Evolutionary conservation across 2,888 invertebrate genomes (phyloP).

Genomic region (Agelastica alni): DNA sequence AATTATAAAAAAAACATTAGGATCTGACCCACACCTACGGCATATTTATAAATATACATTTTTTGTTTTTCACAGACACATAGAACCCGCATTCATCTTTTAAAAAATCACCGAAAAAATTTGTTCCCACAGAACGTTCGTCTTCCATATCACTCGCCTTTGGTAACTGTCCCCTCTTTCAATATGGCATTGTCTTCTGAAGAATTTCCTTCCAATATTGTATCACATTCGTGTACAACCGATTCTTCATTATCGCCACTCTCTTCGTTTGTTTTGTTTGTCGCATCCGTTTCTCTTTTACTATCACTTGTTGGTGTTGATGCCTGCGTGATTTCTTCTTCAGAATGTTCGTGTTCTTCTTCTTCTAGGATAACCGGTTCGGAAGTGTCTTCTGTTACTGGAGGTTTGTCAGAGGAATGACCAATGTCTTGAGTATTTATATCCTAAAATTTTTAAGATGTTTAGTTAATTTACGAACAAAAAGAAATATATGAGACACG

Average conservation of each 20-base stretch:
- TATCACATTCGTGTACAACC: constrained; percentile 17
- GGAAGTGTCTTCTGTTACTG: constrained; percentile 9
- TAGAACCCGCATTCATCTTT: constrained; percentile 22
- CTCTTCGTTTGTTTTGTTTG: not conserved
- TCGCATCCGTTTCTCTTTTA: not conserved
- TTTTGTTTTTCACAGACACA: constrained; percentile 17
- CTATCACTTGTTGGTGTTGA: not conserved
- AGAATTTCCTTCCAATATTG: constrained; percentile 5
- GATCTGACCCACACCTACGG: not conserved
- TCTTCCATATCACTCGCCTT: constrained; percentile 22
- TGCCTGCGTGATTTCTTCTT: not conserved
- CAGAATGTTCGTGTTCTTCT: constrained; percentile 16
- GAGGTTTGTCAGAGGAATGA: constrained; percentile 4
- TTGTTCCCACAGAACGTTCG: constrained; percentile 2
- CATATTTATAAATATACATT: constrained; percentile 17
- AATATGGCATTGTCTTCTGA: constrained; percentile 29
- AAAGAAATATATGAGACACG: no score
- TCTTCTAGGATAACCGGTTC: constrained; percentile 16
- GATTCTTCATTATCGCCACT: not conserved
- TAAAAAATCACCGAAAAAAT: constrained; percentile 19
- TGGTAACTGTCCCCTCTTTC: constrained; percentile 33
- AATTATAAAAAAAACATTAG: constrained; percentile 7
- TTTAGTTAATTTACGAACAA: no score
- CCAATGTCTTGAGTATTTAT: not conserved
- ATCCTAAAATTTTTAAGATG: no score